A percentile compares a stretch with the other conserved stretches of the same genome.
Conservation (phyloP, 2,113 vertebrate species). For the Cyanistes caeruleus region DNA sequence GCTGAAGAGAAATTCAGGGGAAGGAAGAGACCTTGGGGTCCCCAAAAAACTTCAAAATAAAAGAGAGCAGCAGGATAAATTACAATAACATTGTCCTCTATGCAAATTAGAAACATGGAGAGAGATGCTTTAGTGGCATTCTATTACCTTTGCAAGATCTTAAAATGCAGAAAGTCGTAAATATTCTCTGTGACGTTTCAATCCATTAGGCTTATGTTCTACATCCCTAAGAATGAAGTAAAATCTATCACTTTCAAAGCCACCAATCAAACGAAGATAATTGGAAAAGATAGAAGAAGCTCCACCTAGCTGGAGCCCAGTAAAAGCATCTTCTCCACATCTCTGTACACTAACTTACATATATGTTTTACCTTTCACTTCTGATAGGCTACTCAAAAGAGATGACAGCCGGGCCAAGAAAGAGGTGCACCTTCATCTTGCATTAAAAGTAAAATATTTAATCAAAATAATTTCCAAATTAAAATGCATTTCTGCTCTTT, state of each 20-base stretch:
- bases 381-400: neutral
- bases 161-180: neutral
- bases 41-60: neutral
- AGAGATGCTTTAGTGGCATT: neutral
- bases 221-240: neutral
- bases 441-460: neutral
- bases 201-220: neutral
- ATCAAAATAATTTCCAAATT: neutral
- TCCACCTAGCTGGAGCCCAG: neutral
- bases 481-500: neutral
- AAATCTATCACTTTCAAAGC: neutral
- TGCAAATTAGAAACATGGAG: neutral
- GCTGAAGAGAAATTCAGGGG: neutral
- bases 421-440: neutral
- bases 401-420: neutral
- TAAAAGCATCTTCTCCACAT: neutral
- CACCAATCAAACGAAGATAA: neutral
- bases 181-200: neutral
- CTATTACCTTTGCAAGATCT: neutral
- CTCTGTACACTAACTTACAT: neutral
- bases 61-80: neutral
- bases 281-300: neutral
- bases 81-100: neutral
- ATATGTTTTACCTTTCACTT: neutral
- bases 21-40: neutral